phyloP scores from a whole-genome alignment of 2,797 vertebrate genomes.

The Myiotriccus ornatus region DNA sequence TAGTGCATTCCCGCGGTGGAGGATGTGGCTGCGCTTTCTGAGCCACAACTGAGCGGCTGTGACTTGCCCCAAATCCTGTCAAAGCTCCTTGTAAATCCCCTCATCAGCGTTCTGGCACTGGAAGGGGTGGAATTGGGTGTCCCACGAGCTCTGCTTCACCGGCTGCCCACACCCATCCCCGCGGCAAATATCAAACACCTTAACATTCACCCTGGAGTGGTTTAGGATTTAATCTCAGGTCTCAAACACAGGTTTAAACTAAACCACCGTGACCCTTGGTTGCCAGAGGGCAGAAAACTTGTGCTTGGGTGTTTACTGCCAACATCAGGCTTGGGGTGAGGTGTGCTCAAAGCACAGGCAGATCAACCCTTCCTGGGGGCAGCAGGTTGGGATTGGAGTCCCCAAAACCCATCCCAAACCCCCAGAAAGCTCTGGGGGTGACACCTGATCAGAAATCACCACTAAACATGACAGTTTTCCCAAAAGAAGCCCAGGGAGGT shows the following conservation, averaged over 20 bases:
- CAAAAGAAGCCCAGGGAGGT: background rate
- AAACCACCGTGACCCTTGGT: accelerated
- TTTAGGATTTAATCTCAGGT: background rate
- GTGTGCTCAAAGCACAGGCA: accelerated
- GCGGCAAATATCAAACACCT: background rate
- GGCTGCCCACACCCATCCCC: background rate
- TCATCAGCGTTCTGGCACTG: accelerated
- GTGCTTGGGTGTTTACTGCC: background rate
- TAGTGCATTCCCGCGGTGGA: accelerated
- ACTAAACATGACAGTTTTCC: accelerated
- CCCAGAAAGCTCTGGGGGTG: background rate
- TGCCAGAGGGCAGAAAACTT: background rate
- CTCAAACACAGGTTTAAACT: background rate
- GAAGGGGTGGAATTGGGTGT: background rate
- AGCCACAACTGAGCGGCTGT: accelerated
- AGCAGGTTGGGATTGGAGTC: background rate
- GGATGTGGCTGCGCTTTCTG: background rate
- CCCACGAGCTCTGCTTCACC: accelerated
- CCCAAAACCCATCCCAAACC: background rate
- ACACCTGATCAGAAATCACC: background rate
- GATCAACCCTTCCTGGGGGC: background rate
- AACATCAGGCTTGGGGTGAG: background rate
- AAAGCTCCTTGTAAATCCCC: background rate
- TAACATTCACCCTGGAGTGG: accelerated
- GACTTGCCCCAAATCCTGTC: accelerated